phyloP scores from a whole-genome alignment of 2,888 invertebrate species.

The Chloroclystis v-ata region DNA sequence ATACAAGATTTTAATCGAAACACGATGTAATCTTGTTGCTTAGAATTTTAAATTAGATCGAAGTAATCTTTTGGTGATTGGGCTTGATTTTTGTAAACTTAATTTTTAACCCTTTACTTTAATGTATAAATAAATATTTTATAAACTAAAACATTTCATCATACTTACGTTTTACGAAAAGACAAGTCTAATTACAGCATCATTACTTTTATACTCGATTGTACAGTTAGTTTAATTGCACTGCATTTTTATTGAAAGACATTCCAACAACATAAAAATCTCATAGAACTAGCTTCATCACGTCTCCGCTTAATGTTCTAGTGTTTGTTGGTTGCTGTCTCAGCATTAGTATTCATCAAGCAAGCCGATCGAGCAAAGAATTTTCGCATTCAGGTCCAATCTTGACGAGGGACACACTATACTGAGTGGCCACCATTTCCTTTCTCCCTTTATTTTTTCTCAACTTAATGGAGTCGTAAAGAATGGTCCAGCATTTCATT shows the following conservation, averaged over 20 bases:
- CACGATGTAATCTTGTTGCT: too few relatives aligned
- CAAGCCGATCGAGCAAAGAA: slow-evolving; percentile 74
- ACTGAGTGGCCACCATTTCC: slow-evolving; percentile 70
- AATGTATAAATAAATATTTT: too few relatives aligned
- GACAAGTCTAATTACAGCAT: too few relatives aligned
- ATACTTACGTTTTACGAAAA: too few relatives aligned
- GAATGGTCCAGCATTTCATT: slow-evolving; percentile 65
- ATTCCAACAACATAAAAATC: background rate
- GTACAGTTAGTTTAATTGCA: too few relatives aligned
- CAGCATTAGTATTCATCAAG: slow-evolving; percentile 75
- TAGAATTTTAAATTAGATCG: too few relatives aligned
- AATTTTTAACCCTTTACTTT: too few relatives aligned
- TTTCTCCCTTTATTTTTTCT: slow-evolving; percentile 62
- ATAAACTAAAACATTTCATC: too few relatives aligned
- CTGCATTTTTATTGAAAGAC: background rate
- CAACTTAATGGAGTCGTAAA: slow-evolving; percentile 72
- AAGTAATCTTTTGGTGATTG: too few relatives aligned
- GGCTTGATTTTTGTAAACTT: too few relatives aligned
- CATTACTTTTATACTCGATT: too few relatives aligned
- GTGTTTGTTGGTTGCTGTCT: slow-evolving; percentile 54
- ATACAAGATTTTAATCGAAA: background rate
- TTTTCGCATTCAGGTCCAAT: slow-evolving; percentile 61
- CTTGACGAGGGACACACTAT: slow-evolving; percentile 61
- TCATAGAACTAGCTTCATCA: slow-evolving; percentile 35
- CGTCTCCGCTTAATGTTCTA: slow-evolving; percentile 45